Base-by-base conservation (phyloP, 2,113 vertebrate species). In the Bostrychus sinensis region DNA sequence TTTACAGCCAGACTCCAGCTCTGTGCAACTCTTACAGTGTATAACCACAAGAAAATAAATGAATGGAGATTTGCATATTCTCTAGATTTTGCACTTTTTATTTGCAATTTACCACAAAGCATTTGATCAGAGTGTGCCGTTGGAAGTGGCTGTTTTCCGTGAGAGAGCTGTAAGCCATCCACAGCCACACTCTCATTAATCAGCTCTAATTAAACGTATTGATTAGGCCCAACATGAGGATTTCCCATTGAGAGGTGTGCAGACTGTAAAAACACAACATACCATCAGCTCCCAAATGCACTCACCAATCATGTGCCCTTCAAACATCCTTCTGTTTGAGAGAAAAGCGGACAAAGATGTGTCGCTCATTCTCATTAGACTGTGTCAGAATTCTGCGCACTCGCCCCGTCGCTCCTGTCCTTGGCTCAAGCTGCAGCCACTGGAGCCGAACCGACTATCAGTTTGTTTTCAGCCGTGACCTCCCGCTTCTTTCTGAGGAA, bases 171-270 rank as follows among this genome's bases (percentile, higher is more conserved):
- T 87, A 77, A 84, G 81, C 75, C 75, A 56, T 84, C 66, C 53
- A 57, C 90, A 89, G 86, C 83, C 89, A 87, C 46, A 37, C 81
- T 75, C 82, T 87, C 93, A 95, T 95, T 94, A 92, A 94, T 95
- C 94, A 93, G 84, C 91, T 89, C 92, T 95, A 95, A 95, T 96
- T 94, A 94, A 94, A 92, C 81, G 62, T 92, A 95, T 94, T 91
- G 95, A 96, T 92, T 91, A 83, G 82, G 83, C 42, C 65, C 75
- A 88, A 89, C 86, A 82, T 81, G 43, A 51, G 78, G 83, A 88
- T 88, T 91, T 91, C 74, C 76, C 85, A 60, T 75, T 84, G 81
- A 92, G 88, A 87, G 72, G 76, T 69, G 89, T 86, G 86, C 85
- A 82, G 81, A 82, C 84, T 83, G 81, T 85, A 85, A 91, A 90